Evolutionary conservation across 37 sponge, comb jelly and placozoan species (phyloP), one percentile per base, ranked within the genome.

Genomic region (Halichondria panicea): DNA sequence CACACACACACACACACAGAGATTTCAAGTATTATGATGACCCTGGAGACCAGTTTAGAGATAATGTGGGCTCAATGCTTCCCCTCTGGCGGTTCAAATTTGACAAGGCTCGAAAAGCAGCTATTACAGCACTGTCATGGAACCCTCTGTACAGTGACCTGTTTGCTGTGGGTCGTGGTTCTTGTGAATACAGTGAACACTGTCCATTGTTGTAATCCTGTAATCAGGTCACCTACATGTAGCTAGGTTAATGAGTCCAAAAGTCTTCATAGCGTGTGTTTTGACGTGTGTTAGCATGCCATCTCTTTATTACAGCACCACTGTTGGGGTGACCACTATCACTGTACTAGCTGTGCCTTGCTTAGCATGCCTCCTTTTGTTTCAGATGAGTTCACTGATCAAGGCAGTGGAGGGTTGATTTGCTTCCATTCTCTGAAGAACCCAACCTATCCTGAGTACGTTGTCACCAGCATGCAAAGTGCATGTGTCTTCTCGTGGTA

Each of bases 21-120:
- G 99, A 98, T 54, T 98, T 98, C 80, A 94, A 95, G 88, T 98
- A 98, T 63, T 98, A 90, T 78, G 93, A 95, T 45, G 95, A 98
- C 70, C 64, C 81, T 24, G 83, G 82, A 78, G 99, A 98, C 76
- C 95, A 98, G 70, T 95, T 75, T 59, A 78, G 72, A 35, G 87
- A 83, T 3, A 78, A 71, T 18, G 69, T 48, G 41, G 99, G 99
- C 18, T 74, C 87, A 31, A 83, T 98, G 13, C 74, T 98, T 0
- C 99, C 99, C 6, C 89, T 98, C 1, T 98, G 99, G 99, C 83
- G 84, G 50, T 98, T 95, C 71, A 75, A 44, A 5, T 98, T 82
- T 64, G 91, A 92, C 19, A 87, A 84, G 45, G 81, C 79, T n/a
- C 85, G 83, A 82, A 94, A 91, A 83, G 75, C 88, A 62, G 77